Base-by-base conservation (phyloP, 2,797 vertebrate species). In the Galagoides demidoff region DNA sequence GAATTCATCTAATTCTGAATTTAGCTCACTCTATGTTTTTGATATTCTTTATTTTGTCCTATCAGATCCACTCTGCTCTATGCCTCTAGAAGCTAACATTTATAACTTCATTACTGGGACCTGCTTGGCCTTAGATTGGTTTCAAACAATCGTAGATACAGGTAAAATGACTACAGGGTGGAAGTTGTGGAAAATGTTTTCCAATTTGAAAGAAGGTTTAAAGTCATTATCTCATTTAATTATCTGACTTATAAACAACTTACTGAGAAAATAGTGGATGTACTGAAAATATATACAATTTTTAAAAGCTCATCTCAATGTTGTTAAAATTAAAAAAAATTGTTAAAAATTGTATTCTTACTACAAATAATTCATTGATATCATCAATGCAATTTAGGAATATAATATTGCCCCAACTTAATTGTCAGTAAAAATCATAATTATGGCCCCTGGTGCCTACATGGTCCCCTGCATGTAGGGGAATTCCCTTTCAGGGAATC, bases 151-250 rank as follows among this genome's bases (percentile, higher is more conserved):
- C 71, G 12, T 39, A 59, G 12, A 7, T 61, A 43, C 3, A 76
- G 49, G 14, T 34, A 85, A 64, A 63, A 90, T 14, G 17, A 68
- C 14, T 73, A 29, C 10, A 92, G 7, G 17, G 9, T 34, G 20
- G 27, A 61, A 64, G 13, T 43, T 29, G 43, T 78, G 66, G 27
- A 70, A 94, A 85, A 27, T 71, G 49, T 0, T 78, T 92, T 90
- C 84, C 49, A n/a, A 5, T 94, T 94, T 90, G 86, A 93, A 91
- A 76, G 10, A 29, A 61, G 3, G 4, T 71, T 95, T 92, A 82
- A 74, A 29, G 89, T 49, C 43, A 76, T 92, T 85, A 27, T 34
- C 82, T 94, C 52, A 85, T 81, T 64, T 68, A 3, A 64, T 76
- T 59, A 70, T 66, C 25, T 82, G 14, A 95, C 57, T 59, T 88